Conservation (phyloP, 2,797 vertebrate species). For the Trachurus trachurus region DNA sequence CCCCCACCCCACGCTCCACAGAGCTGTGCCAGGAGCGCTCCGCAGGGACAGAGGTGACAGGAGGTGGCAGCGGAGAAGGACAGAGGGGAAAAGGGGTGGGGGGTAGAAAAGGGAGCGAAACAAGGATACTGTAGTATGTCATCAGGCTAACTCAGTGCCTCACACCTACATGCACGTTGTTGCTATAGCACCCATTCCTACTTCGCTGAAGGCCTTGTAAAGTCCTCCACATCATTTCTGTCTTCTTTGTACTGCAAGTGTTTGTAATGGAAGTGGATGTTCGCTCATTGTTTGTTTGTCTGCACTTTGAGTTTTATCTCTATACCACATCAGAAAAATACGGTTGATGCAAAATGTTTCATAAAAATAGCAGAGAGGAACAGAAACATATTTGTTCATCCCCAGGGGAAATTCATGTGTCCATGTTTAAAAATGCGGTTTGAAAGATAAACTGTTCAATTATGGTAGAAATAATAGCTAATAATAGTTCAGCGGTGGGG, state of each 20-base stretch:
- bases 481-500: not conserved
- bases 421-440: no score
- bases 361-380: no score
- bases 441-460: no score
- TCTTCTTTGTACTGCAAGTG: not conserved
- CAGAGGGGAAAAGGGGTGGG: not conserved
- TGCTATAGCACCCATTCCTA: conserved; percentile 13
- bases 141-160: conserved; percentile 12
- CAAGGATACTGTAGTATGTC: conserved; percentile 21
- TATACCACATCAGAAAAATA: not conserved
- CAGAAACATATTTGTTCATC: no score
- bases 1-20: conserved; percentile 35
- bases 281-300: not conserved
- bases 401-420: no score
- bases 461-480: not conserved
- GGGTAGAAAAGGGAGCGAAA: not conserved
- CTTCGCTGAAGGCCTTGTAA: not conserved
- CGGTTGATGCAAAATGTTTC: not conserved
- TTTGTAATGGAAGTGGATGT: not conserved
- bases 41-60: conserved; percentile 62
- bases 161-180: not conserved
- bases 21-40: conserved; percentile 59
- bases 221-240: not conserved
- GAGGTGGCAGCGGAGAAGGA: conserved; percentile 56
- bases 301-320: not conserved